Evolutionary conservation across 2,888 invertebrate genomes (phyloP), one percentile per base, ranked within the genome.

Genomic region (Abscondita cerata): DNA sequence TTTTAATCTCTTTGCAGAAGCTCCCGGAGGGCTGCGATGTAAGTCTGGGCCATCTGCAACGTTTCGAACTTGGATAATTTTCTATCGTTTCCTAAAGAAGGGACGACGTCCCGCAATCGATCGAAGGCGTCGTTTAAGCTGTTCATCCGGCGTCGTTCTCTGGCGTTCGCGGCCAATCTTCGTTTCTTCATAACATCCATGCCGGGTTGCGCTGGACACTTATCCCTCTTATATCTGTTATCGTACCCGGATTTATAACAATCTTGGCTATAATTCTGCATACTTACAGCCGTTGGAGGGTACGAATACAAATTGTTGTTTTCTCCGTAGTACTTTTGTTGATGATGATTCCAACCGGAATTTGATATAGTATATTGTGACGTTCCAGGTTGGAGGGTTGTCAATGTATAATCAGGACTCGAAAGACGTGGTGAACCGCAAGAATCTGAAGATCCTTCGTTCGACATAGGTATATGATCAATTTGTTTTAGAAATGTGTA

Each of bases 41-140:
- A 91, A 1, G 87, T 89, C 75, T 90, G 90, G 0, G 91, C 91
- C 90, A 91, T 90, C 78, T 90, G 90, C 40, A 91, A 79, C 34
- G 90, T 91, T 78, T 91, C 91, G 73, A 87, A 90, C 78, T 91
- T 91, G 62, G 89, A 89, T 62, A 90, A 81, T 76, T 89, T 89
- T 71, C 88, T 82, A 73, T 90, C 89, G 69, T 87, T 87, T 1
- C 89, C 88, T 38, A 89, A 80, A 2, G 87, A 86, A 0, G 91
- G 90, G 36, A 91, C 87, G 6, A 90, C 90, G 68, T 87, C 87
- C 52, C 90, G 78, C 5, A 90, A 81, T 66, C 85, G 81, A 76
- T 90, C 90, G 73, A 90, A 91, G 1, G 90, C 91, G 67, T 87
- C 87, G 77, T 91, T 91, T 66, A 90, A 79, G 71, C 88, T 88